These are phyloP conservation scores for Martes martes DNA, from an alignment of 2,113 vertebrate species.

Conservation along the genomic window DNA sequence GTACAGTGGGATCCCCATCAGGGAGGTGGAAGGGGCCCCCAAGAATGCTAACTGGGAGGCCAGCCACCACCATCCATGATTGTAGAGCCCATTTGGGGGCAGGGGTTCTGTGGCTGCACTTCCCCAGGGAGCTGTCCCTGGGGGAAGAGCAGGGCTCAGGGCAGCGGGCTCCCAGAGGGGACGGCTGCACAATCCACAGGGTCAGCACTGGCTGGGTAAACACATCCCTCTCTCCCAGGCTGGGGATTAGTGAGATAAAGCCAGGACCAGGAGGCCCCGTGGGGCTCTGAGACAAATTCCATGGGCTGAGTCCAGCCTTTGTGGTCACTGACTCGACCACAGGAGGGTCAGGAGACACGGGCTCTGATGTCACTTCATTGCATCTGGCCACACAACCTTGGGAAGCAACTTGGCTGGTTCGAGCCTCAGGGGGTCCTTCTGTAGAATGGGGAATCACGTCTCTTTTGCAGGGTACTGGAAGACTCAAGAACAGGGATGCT, in stretches of 20 bases:
- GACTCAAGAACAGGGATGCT: background rate
- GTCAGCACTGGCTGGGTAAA: constrained; percentile 14
- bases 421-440: background rate
- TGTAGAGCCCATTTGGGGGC: background rate
- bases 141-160: background rate
- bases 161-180: background rate
- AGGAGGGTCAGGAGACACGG: background rate
- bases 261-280: background rate
- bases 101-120: background rate
- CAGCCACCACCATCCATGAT: background rate
- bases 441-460: fast-evolving
- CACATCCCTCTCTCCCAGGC: background rate
- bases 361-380: fast-evolving
- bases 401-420: background rate
- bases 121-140: background rate
- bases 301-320: background rate
- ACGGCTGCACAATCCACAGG: background rate
- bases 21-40: background rate
- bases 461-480: background rate
- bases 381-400: background rate
- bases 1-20: background rate
- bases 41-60: background rate
- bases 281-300: background rate
- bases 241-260: constrained; percentile 38
- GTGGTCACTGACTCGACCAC: background rate